phyloP scores from a whole-genome alignment of 2,113 vertebrate genomes.

The Ursus arctos region DNA sequence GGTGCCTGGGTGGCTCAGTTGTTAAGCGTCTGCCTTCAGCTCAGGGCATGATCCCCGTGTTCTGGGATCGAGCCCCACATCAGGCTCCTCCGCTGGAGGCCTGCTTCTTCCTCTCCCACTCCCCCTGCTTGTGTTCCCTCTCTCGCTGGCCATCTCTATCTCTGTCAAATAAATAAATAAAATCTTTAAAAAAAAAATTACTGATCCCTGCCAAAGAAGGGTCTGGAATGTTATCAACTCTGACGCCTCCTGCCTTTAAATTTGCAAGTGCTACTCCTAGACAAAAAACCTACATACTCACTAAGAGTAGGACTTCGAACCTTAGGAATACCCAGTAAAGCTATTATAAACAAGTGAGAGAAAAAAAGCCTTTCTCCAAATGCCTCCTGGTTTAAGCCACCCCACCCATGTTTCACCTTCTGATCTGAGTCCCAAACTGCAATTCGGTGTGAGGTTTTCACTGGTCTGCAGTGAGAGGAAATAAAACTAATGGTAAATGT shows the following conservation, averaged over 20 bases:
- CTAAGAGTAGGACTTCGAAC: neutral
- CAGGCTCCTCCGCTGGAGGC: no score
- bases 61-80: no score
- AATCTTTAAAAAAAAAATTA: neutral
- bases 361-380: neutral
- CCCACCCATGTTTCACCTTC: neutral
- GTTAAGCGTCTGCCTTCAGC: no score
- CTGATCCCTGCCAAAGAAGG: neutral
- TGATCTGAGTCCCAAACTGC: neutral
- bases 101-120: no score
- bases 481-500: neutral
- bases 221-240: neutral
- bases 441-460: neutral
- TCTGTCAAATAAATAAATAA: no score
- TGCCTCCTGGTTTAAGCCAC: neutral
- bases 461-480: neutral
- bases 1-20: no score
- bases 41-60: no score
- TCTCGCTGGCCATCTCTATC: no score
- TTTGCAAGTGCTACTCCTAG: neutral
- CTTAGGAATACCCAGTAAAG: slow-evolving; percentile 23
- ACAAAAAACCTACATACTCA: neutral
- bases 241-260: neutral
- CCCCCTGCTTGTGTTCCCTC: no score
- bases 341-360: neutral